Base-by-base conservation (phyloP, 2,888 invertebrate genomes). In the Melanotus villosus region DNA sequence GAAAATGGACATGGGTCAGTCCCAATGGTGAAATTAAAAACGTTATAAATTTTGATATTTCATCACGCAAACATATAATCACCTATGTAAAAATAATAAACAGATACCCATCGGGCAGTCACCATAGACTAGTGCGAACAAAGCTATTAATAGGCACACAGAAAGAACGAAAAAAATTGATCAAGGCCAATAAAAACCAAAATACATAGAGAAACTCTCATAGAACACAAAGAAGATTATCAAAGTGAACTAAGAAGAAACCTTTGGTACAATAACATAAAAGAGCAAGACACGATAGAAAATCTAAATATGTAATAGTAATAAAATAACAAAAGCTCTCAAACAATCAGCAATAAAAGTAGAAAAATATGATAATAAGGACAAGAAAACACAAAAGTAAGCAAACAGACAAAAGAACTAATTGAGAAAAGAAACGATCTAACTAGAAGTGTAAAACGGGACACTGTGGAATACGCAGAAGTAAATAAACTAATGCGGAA, bases 1-100 rank as follows among this genome's bases (percentile, higher is more conserved):
- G 36, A 36, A 36, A 36, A 36, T 36, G 36, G 36, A 36, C 36
- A 36, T 36, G 36, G 9, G n/a, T 36, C 36, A 36, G 36, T 36
- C 26, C 26, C 3, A 26, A 26, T 26, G 26, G 26, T 3, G 7
- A 26, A 26, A 26, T 7, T 7, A 26, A 2, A 7, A n/a, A 36
- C 9, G 2, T 2, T 2, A 36, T n/a, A n/a, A n/a, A 36, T n/a
- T n/a, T 36, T 36, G n/a, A 6, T 10, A 36, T 36, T 6, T 36
- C 36, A 2, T 36, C 2, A 4, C 36, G 10, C 36, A 36, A 36
- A n/a, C 36, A 36, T 10, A 36, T 36, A 36, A 36, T 36, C 10
- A 36, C 36, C 10, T 4, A 36, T 10, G 36, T 36, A 36, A 36
- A 4, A 36, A 3, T 36, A 36, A 36, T 36, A 6, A 36, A 36